Evolutionary conservation across 2,888 invertebrate genomes (phyloP).

Genomic region (Acholoe squamosa): DNA sequence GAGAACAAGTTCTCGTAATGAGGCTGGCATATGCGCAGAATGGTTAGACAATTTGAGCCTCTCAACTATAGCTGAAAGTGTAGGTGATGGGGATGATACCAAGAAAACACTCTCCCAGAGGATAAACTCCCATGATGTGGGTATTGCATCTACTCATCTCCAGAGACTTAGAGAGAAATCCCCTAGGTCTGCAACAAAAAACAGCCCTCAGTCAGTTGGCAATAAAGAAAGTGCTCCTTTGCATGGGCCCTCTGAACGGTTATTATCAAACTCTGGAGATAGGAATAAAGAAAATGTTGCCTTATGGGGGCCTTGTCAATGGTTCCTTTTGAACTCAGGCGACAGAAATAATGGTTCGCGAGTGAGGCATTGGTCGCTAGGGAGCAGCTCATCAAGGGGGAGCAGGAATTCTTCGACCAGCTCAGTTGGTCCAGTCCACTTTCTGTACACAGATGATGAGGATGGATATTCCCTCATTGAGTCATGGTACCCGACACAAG

Average conservation of each 20-base stretch:
- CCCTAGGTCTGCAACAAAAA: too few relatives aligned
- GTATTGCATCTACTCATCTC: too few relatives aligned
- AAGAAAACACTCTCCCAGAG: too few relatives aligned
- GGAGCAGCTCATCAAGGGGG: constrained; percentile 21
- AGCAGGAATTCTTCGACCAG: neutral
- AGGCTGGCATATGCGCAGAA: neutral
- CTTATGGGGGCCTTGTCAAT: too few relatives aligned
- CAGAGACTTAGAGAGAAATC: too few relatives aligned
- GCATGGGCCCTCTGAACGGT: too few relatives aligned
- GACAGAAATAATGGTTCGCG: neutral
- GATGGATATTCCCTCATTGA: constrained; percentile 63
- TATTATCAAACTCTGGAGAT: too few relatives aligned
- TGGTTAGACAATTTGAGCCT: constrained; percentile 1
- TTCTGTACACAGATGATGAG: constrained; percentile 62
- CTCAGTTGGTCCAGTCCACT: neutral
- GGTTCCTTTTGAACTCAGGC: neutral
- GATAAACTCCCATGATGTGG: too few relatives aligned
- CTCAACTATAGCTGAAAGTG: neutral
- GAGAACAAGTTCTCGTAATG: neutral
- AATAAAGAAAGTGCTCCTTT: too few relatives aligned
- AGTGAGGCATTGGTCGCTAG: neutral
- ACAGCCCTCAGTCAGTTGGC: too few relatives aligned
- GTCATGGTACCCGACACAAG: constrained; percentile 27
- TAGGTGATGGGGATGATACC: too few relatives aligned
- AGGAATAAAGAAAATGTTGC: too few relatives aligned